Evolutionary conservation across 2,797 vertebrate species (phyloP), one percentile per base, ranked within the genome.

Genomic region (Poecilia velifera): DNA sequence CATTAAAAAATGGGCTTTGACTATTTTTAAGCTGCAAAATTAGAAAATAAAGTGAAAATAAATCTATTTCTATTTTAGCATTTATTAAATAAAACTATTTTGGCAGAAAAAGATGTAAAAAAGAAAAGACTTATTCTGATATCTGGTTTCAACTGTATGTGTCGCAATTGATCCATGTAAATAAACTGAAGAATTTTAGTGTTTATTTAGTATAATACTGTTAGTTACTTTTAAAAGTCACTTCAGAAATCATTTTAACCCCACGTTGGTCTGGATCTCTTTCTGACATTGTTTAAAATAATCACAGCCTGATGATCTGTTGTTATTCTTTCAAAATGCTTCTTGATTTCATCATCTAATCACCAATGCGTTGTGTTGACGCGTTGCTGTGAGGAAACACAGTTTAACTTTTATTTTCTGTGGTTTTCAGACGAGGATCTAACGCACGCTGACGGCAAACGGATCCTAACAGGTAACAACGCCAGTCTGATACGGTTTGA

Each of bases 401-500:
- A 28, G 36, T 57, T 22, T 6, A 14, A 41, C 28, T 57, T 13
- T 36, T 0, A 13, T 64, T 84, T 62, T 76, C 0, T 64, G 4
- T 76, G 3, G 83, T 22, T 91, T 79, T 79, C 91, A 97, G 97
- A 97, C 2, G 95, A 96, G 0, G 95, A 96, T 82, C 93, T 95
- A 85, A 90, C 95, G 86, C 90, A 91, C 41, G 94, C 95, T 80
- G 96, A 97, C 0, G 96, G 96, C 76, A 97, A 95, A 84, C 94
- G 86, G 82, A 89, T 91, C 49, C 89, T 95, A 89, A 92, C 96
- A 96, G 97, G 97, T 98, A 95, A 95, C 39, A 39, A n/a, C 31
- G 8, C 0, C 8, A 55, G 47, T 18, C 39, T 18, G 6, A 73
- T 5, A 66, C 10, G 0, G 2, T 57, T 57, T 62, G 20, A 41